Percentiles rank a stretch among this genome's conserved stretches.
phyloP scores from a whole-genome alignment of 2,888 invertebrate genomes.

The Eupithecia vulgata region DNA sequence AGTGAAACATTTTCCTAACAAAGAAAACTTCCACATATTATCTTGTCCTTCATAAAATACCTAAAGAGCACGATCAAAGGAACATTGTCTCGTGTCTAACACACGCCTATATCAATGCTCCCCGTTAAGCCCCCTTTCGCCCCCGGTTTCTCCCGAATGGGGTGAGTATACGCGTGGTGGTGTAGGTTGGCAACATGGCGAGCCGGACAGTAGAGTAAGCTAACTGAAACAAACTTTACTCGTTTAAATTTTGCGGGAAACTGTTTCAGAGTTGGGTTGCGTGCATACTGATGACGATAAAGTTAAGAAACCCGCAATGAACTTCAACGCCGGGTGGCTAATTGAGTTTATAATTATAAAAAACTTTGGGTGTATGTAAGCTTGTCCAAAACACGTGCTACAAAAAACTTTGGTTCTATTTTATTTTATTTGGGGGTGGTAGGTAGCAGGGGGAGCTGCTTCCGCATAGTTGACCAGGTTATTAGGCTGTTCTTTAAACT shows the following conservation, averaged over 20 bases:
- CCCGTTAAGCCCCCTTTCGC: slow-evolving; percentile 29
- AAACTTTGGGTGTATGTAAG: slow-evolving; percentile 20
- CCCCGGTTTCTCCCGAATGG: slow-evolving; percentile 31
- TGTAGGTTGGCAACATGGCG: slow-evolving; percentile 45
- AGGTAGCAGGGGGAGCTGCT: no score
- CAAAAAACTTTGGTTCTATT: background rate
- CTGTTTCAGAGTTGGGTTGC: slow-evolving; percentile 68
- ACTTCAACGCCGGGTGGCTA: slow-evolving; percentile 65
- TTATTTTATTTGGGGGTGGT: no score
- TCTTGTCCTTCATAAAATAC: slow-evolving; percentile 59
- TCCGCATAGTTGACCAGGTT: no score
- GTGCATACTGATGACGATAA: slow-evolving; percentile 68
- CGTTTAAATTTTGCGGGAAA: slow-evolving; percentile 81
- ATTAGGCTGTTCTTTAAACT: no score
- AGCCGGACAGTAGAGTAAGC: slow-evolving; percentile 72
- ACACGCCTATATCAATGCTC: slow-evolving; percentile 67
- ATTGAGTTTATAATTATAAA: slow-evolving; percentile 66
- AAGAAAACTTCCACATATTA: slow-evolving; percentile 44
- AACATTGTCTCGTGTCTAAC: slow-evolving; percentile 65
- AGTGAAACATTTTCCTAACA: slow-evolving; percentile 35
- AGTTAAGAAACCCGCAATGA: slow-evolving; percentile 66
- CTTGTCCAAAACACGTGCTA: no score
- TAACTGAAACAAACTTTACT: slow-evolving; percentile 81
- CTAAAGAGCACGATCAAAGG: slow-evolving; percentile 59
- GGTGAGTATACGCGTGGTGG: slow-evolving; percentile 24